Evolutionary conservation across 2,888 invertebrate species (phyloP), one percentile per base, ranked within the genome.

Genomic region (Bembecia ichneumoniformis): DNA sequence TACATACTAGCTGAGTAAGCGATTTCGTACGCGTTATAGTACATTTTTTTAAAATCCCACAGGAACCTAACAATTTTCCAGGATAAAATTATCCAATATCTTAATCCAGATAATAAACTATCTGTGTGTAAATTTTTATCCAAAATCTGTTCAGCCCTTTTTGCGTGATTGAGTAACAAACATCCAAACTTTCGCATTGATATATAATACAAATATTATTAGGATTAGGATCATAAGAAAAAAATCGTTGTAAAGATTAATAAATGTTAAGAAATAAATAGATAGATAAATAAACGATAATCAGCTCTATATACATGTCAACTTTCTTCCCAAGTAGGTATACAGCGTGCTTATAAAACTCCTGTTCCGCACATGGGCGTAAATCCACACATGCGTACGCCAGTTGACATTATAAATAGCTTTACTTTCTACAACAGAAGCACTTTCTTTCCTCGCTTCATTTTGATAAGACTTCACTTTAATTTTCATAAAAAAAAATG

Each of bases 381-480:
- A 28, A 47, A 55, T 51, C 49, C 44, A 46, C 50, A 47, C 49
- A 49, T 47, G 40, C 50, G 48, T 36, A 47, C 54, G 54, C 47
- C 54, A 55, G 50, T 57, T 58, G 55, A 56, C 60, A 60, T 66
- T 76, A 79, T 79, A 79, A 73, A 77, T 79, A 71, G 67, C 58
- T 58, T 66, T 58, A 58, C 67, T 68, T 69, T 67, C 66, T 58
- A 60, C 11, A 50, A 48, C 48, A 44, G 40, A 49, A 55, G 50
- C 79, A 83, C 80, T 82, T 75, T 77, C 77, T 60, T 66, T 65
- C 61, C 59, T 59, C 46, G 53, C 59, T 57, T 54, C 58, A 56
- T 54, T 52, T 54, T 55, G 53, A 48, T 51, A 52, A 51, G 56
- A 57, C 52, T 55, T 58, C 58, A 13, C 64, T 53, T 28, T 47